Percentiles rank a stretch among this genome's conserved stretches.
These are phyloP conservation scores for Prionace glauca DNA, from an alignment of 2,797 vertebrate species.

Conservation along the genomic window DNA sequence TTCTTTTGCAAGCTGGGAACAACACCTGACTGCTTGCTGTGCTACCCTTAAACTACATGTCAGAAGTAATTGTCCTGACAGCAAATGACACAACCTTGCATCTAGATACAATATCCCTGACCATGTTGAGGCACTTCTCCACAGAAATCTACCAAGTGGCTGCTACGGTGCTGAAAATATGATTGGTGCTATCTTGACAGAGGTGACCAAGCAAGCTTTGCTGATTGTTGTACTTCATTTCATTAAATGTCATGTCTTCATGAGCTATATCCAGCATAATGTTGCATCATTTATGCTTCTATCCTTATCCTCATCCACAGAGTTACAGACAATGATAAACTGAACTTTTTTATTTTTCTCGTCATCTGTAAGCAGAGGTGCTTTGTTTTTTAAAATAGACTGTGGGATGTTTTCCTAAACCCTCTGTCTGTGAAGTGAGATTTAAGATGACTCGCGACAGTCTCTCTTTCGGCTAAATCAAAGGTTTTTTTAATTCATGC, in stretches of 20 bases:
- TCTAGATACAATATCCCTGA: not conserved
- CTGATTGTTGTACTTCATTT: not conserved
- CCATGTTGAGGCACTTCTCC: not conserved
- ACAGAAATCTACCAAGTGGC: not conserved
- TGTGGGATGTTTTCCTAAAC: too few species aligned
- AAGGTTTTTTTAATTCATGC: too few species aligned
- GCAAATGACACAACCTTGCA: not conserved
- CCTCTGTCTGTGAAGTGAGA: too few species aligned
- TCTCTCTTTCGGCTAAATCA: too few species aligned
- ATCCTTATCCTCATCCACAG: not conserved
- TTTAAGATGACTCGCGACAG: too few species aligned
- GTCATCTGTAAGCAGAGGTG: too few species aligned
- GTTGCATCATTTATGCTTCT: not conserved
- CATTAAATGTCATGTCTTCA: not conserved
- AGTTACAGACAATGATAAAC: not conserved
- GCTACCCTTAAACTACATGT: not conserved
- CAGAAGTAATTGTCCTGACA: not conserved
- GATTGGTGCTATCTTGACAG: not conserved
- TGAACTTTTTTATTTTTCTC: not conserved
- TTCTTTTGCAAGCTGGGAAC: not conserved
- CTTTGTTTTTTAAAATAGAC: too few species aligned
- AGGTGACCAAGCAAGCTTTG: not conserved
- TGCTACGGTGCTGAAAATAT: not conserved
- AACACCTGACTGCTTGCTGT: not conserved
- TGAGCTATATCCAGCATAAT: not conserved